Evolutionary conservation across 1,140 invertebrate genomes (phyloP).

Genomic region (Platorchestia sp.): DNA sequence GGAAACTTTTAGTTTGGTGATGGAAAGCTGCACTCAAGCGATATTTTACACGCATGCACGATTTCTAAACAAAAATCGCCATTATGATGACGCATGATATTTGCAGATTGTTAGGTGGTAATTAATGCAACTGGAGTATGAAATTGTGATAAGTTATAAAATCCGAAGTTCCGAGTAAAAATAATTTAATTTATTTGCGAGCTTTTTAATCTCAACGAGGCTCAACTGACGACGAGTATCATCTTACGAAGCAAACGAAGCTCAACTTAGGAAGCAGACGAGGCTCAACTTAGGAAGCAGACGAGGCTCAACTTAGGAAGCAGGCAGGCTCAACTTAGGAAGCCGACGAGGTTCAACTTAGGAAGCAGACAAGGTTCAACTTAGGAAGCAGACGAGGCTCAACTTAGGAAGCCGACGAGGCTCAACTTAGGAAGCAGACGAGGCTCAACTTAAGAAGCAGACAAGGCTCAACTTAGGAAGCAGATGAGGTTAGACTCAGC

Average conservation of each 20-base stretch:
- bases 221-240: neutral
- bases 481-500: neutral
- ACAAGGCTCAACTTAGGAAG: neutral
- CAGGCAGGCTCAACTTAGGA: neutral
- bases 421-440: neutral
- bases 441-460: neutral
- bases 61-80: neutral
- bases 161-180: too few species aligned
- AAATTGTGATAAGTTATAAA: too few species aligned
- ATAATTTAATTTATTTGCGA: too few species aligned
- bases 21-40: neutral
- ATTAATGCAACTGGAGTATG: too few species aligned
- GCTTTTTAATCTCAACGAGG: too few species aligned
- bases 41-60: neutral
- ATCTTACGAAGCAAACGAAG: neutral
- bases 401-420: neutral
- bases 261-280: neutral
- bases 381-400: neutral
- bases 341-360: neutral
- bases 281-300: neutral
- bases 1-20: neutral
- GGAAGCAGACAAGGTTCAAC: neutral
- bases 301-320: neutral
- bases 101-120: too few species aligned
- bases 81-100: neutral